Base-by-base conservation (phyloP, 2,888 invertebrate genomes). In the Tuta absoluta region DNA sequence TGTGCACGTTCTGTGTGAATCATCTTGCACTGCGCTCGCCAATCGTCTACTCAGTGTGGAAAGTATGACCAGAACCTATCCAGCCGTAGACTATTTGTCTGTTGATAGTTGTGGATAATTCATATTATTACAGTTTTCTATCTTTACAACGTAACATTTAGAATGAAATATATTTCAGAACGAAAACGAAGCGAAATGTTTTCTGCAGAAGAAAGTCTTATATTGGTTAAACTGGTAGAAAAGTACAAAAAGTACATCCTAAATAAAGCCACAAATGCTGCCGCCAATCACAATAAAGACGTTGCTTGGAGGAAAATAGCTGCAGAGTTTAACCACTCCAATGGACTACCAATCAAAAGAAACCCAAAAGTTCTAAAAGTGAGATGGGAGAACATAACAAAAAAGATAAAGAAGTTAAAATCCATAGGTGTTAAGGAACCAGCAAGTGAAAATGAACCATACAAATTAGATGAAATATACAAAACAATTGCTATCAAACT, bases 341-440 rank as follows among this genome's bases (percentile, higher is more conserved):
- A 76, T 62, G 81, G 80, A 4, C 78, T 85, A 51, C 75, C 71
- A 49, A 68, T 80, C 66, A 69, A 73, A 0, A 81, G 90, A 65
- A 81, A 71, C 66, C 65, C 71, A 17, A 85, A 87, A 48, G 75
- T 73, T 41, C 74, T 90, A 61, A 89, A 81, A 73, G 12, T 28
- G 7, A 91, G 89, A 72, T 90, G 87, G 88, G 84, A 85, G 4
- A 91, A 91, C 68, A 71, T 91, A 45, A n/a, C 45, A n/a, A 45
- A 17, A 45, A n/a, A n/a, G 4, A 33, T 8, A 33, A 33, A 33
- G 33, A 33, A 33, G 10, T 33, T 33, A 10, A 33, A 8, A 33
- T 33, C 33, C 10, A 33, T 33, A 10, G 33, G 33, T 28, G 28
- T 5, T 28, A 28, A 2, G 10, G 33, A 33, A 33, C 33, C 33